These are phyloP conservation scores for Xerus inauris DNA, from an alignment of 2,113 vertebrate species.

Conservation along the genomic window DNA sequence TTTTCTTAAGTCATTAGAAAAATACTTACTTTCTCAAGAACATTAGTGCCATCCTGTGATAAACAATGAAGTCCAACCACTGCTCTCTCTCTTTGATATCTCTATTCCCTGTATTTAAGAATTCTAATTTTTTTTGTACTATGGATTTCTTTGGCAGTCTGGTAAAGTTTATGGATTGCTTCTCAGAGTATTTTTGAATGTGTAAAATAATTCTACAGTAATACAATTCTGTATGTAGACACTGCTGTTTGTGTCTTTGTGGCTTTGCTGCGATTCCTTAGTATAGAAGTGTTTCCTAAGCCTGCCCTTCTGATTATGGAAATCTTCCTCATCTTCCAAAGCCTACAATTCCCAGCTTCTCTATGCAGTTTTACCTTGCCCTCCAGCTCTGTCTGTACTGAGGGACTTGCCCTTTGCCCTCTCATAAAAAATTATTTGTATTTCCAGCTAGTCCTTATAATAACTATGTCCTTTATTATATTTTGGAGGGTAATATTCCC, in stretches of 20 bases:
- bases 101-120: background rate
- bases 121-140: background rate
- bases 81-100: background rate
- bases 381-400: background rate
- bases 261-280: background rate
- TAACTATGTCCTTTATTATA: background rate
- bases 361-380: background rate
- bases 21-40: background rate
- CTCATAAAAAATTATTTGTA: background rate
- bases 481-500: background rate
- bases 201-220: conserved; percentile 10
- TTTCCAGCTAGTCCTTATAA: conserved; percentile 4
- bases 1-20: conserved; percentile 5
- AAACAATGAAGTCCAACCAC: background rate
- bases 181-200: conserved; percentile 8
- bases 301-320: background rate
- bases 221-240: background rate
- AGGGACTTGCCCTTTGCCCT: background rate
- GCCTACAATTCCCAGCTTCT: background rate
- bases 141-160: background rate
- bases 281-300: background rate
- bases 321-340: background rate
- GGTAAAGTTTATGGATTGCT: background rate
- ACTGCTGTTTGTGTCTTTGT: background rate
- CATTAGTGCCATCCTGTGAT: background rate